Evolutionary conservation across 2,888 invertebrate genomes (phyloP), one percentile per base, ranked within the genome.

Genomic region (Athrips mouffetella): DNA sequence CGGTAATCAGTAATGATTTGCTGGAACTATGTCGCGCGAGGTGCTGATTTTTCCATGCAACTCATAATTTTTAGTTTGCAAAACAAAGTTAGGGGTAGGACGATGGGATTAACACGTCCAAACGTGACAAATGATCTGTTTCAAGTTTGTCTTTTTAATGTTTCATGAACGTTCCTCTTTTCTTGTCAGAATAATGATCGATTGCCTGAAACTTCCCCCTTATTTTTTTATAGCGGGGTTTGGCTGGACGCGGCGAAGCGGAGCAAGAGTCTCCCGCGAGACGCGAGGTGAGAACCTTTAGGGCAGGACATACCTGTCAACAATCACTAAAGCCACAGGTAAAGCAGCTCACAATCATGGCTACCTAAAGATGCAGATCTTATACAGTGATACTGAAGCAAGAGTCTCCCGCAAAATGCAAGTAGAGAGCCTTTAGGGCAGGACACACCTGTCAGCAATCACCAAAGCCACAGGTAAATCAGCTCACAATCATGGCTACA

Each of bases 201-300:
- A 21, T 5, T 18, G 46, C 11, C 8, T 8, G 37, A 37, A 13
- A 6, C 8, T 7, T 18, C 20, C 6, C 5, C 10, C n/a, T 42
- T 13, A 18, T 18, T 18, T n/a, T 35, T 0, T 18, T n/a, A 91
- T 48, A 91, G 91, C 63, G 90, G 93, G 2, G 68, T 83, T 53
- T 97, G 96, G 96, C 91, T 94, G 59, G 96, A 96, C 70, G 96
- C 96, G 15, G 94, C 94, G 0, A 95, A 95, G 58, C 89, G 92
- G 62, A 80, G 91, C 61, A 92, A 94, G 59, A 96, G 96, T 45
- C 85, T 96, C 55, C 96, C 96, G 0, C 86, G 96, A 51, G 95
- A 96, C 69, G 92, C 94, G 49, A 88, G 96, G 39, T 93, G 94
- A 67, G 96, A 96, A 70, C 96, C 96, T 0, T 74, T 96, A 45